Percentiles rank a stretch among this genome's conserved stretches.
phyloP scores from a whole-genome alignment of 2,888 invertebrate genomes.

The Hirtodrosophila trivittata region DNA sequence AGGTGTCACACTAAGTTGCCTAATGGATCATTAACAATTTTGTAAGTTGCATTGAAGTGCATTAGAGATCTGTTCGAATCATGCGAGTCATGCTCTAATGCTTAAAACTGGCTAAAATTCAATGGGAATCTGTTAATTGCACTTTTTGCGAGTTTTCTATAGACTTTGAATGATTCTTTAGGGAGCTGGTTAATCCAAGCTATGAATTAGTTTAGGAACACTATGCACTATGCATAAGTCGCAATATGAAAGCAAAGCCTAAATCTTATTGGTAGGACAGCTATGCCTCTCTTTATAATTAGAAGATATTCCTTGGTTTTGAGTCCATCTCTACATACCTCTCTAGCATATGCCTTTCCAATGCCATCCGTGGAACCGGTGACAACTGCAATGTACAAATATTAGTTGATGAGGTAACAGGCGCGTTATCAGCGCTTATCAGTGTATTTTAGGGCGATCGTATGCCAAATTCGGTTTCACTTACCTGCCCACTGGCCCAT shows the following conservation, averaged over 20 bases:
- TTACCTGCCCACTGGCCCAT: conserved; percentile 93
- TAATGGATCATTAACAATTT: conserved; percentile 48
- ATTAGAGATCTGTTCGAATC: conserved; percentile 20
- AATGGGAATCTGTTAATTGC: conserved; percentile 39
- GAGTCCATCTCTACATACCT: conserved; percentile 86
- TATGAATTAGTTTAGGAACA: too few relatives aligned
- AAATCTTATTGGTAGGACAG: too few relatives aligned
- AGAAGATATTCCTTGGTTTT: too few relatives aligned
- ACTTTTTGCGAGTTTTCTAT: conserved; percentile 24
- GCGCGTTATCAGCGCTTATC: conserved; percentile 27
- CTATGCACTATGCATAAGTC: conserved; percentile 2
- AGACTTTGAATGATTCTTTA: conserved; percentile 17
- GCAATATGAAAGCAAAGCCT: too few relatives aligned
- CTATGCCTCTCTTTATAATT: too few relatives aligned
- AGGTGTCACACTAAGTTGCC: conserved; percentile 15
- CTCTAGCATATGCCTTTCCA: conserved; percentile 93
- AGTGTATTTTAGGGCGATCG: not conserved
- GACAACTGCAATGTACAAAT: conserved; percentile 86
- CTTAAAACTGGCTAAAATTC: conserved; percentile 1
- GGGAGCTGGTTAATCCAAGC: too few relatives aligned
- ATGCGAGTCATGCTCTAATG: conserved; percentile 54
- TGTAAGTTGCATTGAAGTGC: conserved; percentile 33
- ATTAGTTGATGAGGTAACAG: conserved; percentile 14
- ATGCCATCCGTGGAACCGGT: conserved; percentile 96
- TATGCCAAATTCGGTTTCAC: conserved; percentile 73